Evolutionary conservation across 1,140 invertebrate genomes (phyloP), one percentile per base, ranked within the genome.

Genomic region (Papilio polytes): DNA sequence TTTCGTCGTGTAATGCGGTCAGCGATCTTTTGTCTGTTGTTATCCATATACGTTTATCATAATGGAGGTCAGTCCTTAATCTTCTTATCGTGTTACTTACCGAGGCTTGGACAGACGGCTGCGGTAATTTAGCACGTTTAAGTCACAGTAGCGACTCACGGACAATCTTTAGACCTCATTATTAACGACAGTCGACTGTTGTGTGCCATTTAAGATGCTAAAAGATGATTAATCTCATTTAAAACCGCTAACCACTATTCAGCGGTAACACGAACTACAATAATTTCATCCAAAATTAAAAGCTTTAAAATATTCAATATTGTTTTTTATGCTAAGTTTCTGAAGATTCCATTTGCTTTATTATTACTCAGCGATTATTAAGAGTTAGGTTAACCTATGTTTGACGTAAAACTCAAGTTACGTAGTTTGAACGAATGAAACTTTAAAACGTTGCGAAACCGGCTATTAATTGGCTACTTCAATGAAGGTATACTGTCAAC

Each of bases 31-130:
- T 74, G 31, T 41, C 10, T 48, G 18, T 76, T 76, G n/a, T 76
- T 77, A 41, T 12, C 74, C 74, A 31, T 56, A 59, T 77, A 56
- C n/a, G 74, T 53, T 59, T 77, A 77, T 77, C 48, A 77, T 56
- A 56, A 77, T 77, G 51, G 74, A 77, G 74, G 74, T 41, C 74
- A 59, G 51, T 77, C 51, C 74, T 77, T 53, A 77, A 63, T 78
- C 31, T 77, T 77, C 74, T 63, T 78, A 78, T 78, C 76, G 15
- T 63, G 53, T 63, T 78, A 63, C 36, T 78, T 78, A 59, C 48
- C 76, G 18, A 78, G 31, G 18, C 26, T 18, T 56, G 26, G 18
- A 56, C 15, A 63, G 77, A 56, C 48, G 22, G 74, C 22, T 76
- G 74, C 22, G 46, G 53, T 78, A 10, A 63, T 78, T 78, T 63